Percentiles rank a stretch among this genome's conserved stretches.
These are phyloP conservation scores for Asobara japonica DNA, from an alignment of 1,140 invertebrate genomes.

Conservation along the genomic window DNA sequence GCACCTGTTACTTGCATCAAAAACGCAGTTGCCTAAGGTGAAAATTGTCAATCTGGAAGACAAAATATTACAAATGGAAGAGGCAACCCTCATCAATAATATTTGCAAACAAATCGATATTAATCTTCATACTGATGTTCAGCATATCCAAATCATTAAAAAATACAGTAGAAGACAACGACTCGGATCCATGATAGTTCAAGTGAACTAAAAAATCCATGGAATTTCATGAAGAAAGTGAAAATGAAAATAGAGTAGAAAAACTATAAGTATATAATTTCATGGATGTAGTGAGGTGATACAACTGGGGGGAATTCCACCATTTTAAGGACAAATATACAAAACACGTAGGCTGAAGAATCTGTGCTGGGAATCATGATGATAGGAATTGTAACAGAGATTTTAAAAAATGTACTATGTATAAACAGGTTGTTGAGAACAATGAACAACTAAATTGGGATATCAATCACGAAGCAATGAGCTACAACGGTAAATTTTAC, in stretches of 20 bases:
- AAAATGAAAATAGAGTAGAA: conserved; percentile 21
- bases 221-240: not conserved
- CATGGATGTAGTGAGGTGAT: conserved; percentile 22
- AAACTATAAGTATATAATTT: conserved; percentile 19
- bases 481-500: not conserved
- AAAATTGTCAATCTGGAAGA: conserved; percentile 14
- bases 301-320: conserved; percentile 20
- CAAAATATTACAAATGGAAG: not conserved
- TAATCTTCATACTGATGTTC: not conserved
- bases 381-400: not conserved
- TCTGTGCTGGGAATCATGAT: conserved; percentile 12
- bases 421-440: not conserved
- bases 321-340: conserved; percentile 2
- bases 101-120: conserved; percentile 15
- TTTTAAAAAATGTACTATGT: not conserved
- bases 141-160: conserved; percentile 1
- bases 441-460: not conserved
- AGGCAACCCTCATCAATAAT: not conserved
- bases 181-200: not conserved
- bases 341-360: conserved; percentile 16
- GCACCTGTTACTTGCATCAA: not conserved
- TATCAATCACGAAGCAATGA: not conserved
- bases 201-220: conserved; percentile 14
- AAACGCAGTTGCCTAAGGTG: conserved; percentile 22
- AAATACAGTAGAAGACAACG: not conserved